These are phyloP conservation scores for Dryobota labecula DNA, from an alignment of 2,888 invertebrate genomes.

Conservation along the genomic window DNA sequence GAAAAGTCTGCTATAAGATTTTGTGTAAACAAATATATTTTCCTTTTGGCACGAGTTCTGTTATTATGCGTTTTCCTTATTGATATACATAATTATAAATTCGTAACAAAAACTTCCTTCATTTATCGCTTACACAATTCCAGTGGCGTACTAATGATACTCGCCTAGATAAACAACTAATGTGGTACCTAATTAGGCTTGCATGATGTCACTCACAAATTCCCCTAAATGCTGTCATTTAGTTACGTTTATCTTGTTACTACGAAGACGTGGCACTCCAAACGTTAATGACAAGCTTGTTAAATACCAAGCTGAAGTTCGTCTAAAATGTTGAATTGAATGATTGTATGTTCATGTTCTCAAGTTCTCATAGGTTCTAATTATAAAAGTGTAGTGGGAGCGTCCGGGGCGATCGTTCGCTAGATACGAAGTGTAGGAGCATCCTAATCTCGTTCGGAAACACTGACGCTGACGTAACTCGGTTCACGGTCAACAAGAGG, in stretches of 20 bases:
- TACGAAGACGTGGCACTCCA: constrained; percentile 48
- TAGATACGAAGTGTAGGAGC: constrained; percentile 78
- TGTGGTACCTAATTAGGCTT: constrained; percentile 68
- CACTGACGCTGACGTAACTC: constrained; percentile 84
- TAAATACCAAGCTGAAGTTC: constrained; percentile 23
- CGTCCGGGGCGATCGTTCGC: constrained; percentile 75
- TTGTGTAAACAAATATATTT: constrained; percentile 44
- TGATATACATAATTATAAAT: constrained; percentile 32
- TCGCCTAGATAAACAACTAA: constrained; percentile 63
- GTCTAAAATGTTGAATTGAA: constrained; percentile 30
- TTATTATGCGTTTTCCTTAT: constrained; percentile 57
- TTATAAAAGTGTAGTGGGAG: constrained; percentile 58
- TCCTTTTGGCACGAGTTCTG: constrained; percentile 35
- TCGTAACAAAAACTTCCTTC: constrained; percentile 37
- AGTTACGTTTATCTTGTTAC: constrained; percentile 63
- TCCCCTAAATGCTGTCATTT: constrained; percentile 67
- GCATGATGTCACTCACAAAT: constrained; percentile 73
- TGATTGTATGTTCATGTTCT: constrained; percentile 46
- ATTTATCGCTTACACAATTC: constrained; percentile 35
- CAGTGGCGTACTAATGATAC: constrained; percentile 30
- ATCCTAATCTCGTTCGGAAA: constrained; percentile 83
- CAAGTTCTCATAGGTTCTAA: constrained; percentile 55
- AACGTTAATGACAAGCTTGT: constrained; percentile 46
- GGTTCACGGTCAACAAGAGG: constrained; percentile 89
- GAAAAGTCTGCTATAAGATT: constrained; percentile 31